A percentile compares a stretch with the other conserved stretches of the same genome.
Evolutionary conservation across 2,888 invertebrate genomes (phyloP).

Genomic region (Corbicula japonica): DNA sequence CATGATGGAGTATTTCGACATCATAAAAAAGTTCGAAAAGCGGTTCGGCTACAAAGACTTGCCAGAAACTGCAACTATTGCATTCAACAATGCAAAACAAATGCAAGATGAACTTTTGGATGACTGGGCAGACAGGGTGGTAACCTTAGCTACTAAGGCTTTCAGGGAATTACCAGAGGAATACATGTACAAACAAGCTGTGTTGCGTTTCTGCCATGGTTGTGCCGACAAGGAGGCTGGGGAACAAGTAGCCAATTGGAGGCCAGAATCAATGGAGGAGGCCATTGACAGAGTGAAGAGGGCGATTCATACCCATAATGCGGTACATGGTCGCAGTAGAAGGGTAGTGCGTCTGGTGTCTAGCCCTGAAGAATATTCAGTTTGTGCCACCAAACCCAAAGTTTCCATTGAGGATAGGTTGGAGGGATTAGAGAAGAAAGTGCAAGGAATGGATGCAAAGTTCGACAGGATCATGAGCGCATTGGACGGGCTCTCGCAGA

Average conservation of each 20-base stretch:
- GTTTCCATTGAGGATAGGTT: no score
- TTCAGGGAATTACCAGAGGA: slow-evolving; percentile 18
- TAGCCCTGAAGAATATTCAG: no score
- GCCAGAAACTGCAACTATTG: no score
- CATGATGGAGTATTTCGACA: slow-evolving; percentile 4
- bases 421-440: no score
- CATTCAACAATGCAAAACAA: slow-evolving; percentile 19
- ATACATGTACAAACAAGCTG: slow-evolving; percentile 3
- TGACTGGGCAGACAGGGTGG: no score
- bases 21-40: slow-evolving; percentile 7
- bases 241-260: neutral
- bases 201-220: slow-evolving; percentile 21
- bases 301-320: neutral
- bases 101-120: slow-evolving; percentile 8
- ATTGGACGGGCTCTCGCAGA: no score
- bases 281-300: slow-evolving; percentile 17
- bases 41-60: no score
- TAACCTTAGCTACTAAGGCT: no score
- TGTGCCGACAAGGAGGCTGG: no score
- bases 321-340: neutral
- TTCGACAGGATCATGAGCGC: no score
- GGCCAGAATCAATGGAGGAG: slow-evolving; percentile 23
- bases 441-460: no score
- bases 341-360: neutral
- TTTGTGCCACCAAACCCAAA: no score